These are phyloP conservation scores for Rhopalosiphum nymphaeae DNA, from an alignment of 2,888 invertebrate species.

Conservation along the genomic window DNA sequence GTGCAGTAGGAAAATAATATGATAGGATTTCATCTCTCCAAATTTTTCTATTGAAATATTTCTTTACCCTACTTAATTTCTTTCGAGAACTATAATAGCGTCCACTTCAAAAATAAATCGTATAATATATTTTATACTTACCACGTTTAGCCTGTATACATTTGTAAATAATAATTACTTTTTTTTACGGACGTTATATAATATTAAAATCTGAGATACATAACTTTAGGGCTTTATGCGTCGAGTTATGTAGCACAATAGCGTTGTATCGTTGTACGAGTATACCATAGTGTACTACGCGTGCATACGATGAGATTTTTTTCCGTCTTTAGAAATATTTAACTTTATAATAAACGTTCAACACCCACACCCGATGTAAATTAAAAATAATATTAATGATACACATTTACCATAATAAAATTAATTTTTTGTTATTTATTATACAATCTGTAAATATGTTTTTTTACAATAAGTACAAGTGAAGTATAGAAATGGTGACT, in stretches of 20 bases:
- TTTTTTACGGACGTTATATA: background rate
- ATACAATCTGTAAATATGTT: too few species aligned
- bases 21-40: background rate
- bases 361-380: background rate
- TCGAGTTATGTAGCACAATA: background rate
- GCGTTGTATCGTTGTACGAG: background rate
- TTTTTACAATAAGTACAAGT: too few species aligned
- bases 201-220: background rate
- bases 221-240: background rate
- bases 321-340: background rate
- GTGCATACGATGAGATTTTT: background rate
- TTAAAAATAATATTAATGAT: background rate
- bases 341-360: background rate
- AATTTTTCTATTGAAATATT: background rate
- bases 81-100: conserved; percentile 2
- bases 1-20: background rate
- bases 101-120: background rate
- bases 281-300: background rate
- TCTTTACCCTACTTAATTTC: background rate
- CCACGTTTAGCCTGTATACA: background rate
- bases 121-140: background rate
- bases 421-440: too few species aligned
- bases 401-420: background rate
- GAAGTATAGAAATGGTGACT: too few species aligned
- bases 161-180: background rate